Base-by-base conservation (phyloP, 2,888 invertebrate species). In the Dolomedes plantarius region DNA sequence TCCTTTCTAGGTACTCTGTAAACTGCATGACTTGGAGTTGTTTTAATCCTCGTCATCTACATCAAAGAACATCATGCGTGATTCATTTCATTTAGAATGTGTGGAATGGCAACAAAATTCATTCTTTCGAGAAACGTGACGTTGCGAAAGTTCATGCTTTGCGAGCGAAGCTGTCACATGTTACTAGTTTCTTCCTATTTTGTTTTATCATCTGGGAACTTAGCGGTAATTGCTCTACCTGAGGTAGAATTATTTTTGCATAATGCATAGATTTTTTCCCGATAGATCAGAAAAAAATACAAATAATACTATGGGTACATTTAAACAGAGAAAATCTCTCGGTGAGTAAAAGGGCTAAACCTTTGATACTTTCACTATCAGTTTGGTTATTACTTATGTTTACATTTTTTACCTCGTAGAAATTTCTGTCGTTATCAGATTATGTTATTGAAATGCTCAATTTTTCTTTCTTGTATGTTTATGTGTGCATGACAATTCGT, bases 241-340 rank as follows among this genome's bases (percentile, higher is more conserved):
- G 29, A 76, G 46, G 39, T 41, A 6, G 23, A 27, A n/a, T 75
- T 83, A 65, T 19, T 32, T 36, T 41, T 32, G 65, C n/a, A 72
- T 11, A 9, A 83, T 83, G 83, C 50, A 77, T 83, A 83, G 73
- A 29, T 56, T 83, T n/a, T 83, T 83, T 39, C 39, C 71, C 9
- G 83, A 83, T 32, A 68, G 69, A 36, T 86, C 75, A 9, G 72
- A 88, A 77, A 87, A 76, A 79, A 90, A 89, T 85, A 90, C 90
- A 11, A 56, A 56, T 79, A 90, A 89, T 75, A 86, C 89, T n/a
- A 89, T 89, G 81, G 91, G 90, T 87, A 90, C 91, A 7, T 91
- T 92, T 87, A 92, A 92, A 89, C 91, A 91, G 88, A 89, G 91
- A 77, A 92, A 92, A 90, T 90, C 91, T 80, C 91, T 91, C 81